A percentile compares a stretch with the other conserved stretches of the same genome.
Conservation (phyloP, 2,888 invertebrate species). For the Odontocolon sp. region DNA sequence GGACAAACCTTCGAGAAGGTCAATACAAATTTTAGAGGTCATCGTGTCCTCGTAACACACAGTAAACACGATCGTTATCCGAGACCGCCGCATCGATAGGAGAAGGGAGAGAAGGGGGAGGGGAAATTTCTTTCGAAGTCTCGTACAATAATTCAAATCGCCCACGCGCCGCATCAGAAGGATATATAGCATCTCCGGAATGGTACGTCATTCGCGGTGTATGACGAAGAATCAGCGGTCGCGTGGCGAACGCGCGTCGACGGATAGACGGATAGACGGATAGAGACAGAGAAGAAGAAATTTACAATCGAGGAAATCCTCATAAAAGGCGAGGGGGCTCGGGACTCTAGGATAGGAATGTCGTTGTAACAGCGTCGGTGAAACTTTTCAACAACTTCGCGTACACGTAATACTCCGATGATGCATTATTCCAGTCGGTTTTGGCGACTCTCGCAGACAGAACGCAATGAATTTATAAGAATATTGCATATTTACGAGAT, state of each 20-base stretch:
- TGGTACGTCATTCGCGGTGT: conserved; percentile 47
- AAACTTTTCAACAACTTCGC: conserved; percentile 33
- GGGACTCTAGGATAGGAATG: conserved; percentile 36
- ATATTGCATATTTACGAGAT: not conserved
- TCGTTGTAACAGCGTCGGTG: conserved; percentile 25
- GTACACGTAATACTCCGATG: conserved; percentile 3
- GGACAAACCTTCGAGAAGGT: not conserved
- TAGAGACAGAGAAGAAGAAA: conserved; percentile 26
- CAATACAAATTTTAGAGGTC: not conserved
- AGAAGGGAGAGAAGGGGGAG: not conserved
- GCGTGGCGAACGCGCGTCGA: conserved; percentile 51
- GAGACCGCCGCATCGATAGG: conserved; percentile 43
- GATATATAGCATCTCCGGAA: not conserved
- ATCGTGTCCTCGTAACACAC: conserved; percentile 4
- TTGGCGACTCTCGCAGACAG: not conserved
- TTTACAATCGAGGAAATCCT: conserved; percentile 66
- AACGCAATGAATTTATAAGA: not conserved
- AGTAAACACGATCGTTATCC: conserved; percentile 6
- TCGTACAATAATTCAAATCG: not conserved
- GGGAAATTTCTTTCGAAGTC: conserved; percentile 26
- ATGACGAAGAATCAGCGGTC: conserved; percentile 47
- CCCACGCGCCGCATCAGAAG: conserved; percentile 46
- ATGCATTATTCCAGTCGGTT: conserved; percentile 13
- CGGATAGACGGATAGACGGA: conserved; percentile 1
- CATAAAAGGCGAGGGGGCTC: conserved; percentile 67